Base-by-base conservation (phyloP, 1,140 invertebrate species). In the Eumaeus atala region DNA sequence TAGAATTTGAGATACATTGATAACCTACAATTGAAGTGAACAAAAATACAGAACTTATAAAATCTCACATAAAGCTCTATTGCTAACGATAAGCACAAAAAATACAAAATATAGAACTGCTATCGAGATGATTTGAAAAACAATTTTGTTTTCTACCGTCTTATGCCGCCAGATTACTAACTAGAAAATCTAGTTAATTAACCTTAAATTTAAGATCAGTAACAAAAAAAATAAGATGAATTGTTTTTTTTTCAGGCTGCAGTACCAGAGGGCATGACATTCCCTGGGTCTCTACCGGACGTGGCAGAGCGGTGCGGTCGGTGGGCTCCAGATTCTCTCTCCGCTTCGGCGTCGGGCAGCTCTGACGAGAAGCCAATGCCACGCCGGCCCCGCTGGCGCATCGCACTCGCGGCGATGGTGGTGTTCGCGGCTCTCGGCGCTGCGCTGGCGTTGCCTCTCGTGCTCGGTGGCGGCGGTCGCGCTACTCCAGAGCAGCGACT, bases 401-500 rank as follows among this genome's bases (percentile, higher is more conserved):
- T 86, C 56, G 86, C 82, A 40, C 70, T 87, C 21, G 83, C 83
- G 18, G 75, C 78, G 48, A 70, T 85, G 16, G 77, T 85, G 6
- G 78, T 87, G 37, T 64, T 84, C 61, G 82, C 74, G 38, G 83
- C 76, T 10, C 77, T 88, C 16, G 82, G 73, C 48, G 84, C 80
- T 44, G 82, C 84, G 11, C 76, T 88, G 4, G 87, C 80, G 35
- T 62, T 88, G 33, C 87, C 85, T 4, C 73, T 88, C 12, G 83
- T 84, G 6, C 76, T 87, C 14, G 67, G 88, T 60, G 87, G 87
- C 58, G 70, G 89, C 55, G 80, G 90, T 54, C 77, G 89, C 56
- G 73, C 89, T 65, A 90, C 89, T 18, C 89, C 89, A 36, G 89
- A 90, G 55, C 89, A 90, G 75, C 83, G 89, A 62, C 80, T 90